Evolutionary conservation across 2,888 invertebrate genomes (phyloP), one percentile per base, ranked within the genome.

Genomic region (Tachystola acroxantha): DNA sequence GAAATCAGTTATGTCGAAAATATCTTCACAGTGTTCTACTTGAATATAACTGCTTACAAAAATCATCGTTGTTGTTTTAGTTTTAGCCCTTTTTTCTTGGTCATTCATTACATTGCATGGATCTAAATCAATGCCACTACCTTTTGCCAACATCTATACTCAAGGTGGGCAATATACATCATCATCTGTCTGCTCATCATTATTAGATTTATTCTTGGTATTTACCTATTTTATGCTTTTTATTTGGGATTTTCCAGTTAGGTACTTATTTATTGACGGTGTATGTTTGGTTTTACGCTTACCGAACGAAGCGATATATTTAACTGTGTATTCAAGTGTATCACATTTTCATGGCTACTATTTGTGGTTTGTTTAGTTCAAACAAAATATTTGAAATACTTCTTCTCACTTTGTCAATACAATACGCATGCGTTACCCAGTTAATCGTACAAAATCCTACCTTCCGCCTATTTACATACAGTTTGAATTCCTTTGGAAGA

Each of bases 311-410:
- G 20, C 9, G 9, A 9, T 24, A n/a, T 25, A 4, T 5, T 10
- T 2, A 25, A 25, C 25, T 14, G 14, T 33, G 10, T 22, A 13
- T 33, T 25, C 30, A 30, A 30, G 16, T 30, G 30, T 30, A 28
- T 33, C 16, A 32, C 29, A 31, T 37, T 39, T 29, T 42, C n/a
- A n/a, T 43, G 14, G 14, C 12, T 32, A 12, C 11, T 25, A 19
- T 36, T 35, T 36, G 65, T 67, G 67, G n/a, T 11, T 19, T 72
- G 55, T 46, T 57, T 60, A 64, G 66, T 46, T 56, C 61, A 64
- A 68, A 72, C 64, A 64, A 63, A 68, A 64, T 66, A 64, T 67
- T 69, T 68, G 57, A 64, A 74, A 70, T 71, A 69, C 69, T 70
- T 73, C n/a, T n/a, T 61, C 63, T 46, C 38, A 42, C 27, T 52